phyloP scores from a whole-genome alignment of 2,888 invertebrate genomes.

The Volucella inflata region DNA sequence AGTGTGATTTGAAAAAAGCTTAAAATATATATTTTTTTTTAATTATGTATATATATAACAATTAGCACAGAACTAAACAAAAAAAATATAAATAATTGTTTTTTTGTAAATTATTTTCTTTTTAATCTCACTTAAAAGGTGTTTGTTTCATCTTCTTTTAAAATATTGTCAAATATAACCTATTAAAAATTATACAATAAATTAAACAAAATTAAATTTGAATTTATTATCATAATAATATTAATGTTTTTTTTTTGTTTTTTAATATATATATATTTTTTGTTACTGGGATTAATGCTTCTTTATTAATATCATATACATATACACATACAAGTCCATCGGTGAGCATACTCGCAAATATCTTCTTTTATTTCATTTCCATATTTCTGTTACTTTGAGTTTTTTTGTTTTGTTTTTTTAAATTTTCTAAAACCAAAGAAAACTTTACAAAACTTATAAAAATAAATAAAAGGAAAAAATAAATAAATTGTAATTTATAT shows the following conservation, averaged over 20 bases:
- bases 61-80: constrained; percentile 71
- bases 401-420: constrained; percentile 33
- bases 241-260: constrained; percentile 39
- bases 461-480: constrained; percentile 20
- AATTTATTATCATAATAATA: constrained; percentile 52
- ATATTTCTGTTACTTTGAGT: constrained; percentile 9
- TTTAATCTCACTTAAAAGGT: constrained; percentile 50
- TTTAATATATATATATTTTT: constrained; percentile 33
- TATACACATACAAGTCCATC: constrained; percentile 73
- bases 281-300: constrained; percentile 64
- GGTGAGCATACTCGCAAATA: constrained; percentile 74
- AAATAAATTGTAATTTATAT: constrained; percentile 2
- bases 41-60: constrained; percentile 75
- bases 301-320: constrained; percentile 72
- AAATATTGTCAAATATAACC: constrained; percentile 73
- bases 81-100: constrained; percentile 61
- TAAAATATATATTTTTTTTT: constrained; percentile 75
- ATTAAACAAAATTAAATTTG: constrained; percentile 10
- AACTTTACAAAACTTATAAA: neutral
- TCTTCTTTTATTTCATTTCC: constrained; percentile 22
- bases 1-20: constrained; percentile 75
- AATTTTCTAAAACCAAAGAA: constrained; percentile 31
- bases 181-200: constrained; percentile 27
- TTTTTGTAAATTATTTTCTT: constrained; percentile 1
- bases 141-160: neutral